A percentile compares a stretch with the other conserved stretches of the same genome.
Conservation (phyloP, 2,113 vertebrate genomes). For the Oncorhynchus tshawytscha region DNA sequence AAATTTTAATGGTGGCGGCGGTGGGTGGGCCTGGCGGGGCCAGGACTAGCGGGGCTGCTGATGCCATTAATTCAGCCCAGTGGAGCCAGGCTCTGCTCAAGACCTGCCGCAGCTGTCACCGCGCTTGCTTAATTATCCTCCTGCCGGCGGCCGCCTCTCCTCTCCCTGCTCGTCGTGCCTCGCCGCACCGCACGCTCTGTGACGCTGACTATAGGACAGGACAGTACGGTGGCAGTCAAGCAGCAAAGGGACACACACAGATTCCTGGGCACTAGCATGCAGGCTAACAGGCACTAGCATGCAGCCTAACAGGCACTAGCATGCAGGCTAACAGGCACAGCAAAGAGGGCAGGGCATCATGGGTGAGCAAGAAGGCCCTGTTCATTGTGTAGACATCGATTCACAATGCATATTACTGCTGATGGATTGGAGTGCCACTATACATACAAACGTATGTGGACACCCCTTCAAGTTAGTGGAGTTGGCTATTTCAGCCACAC, state of each 20-base stretch:
- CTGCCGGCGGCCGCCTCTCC: slow-evolving; percentile 63
- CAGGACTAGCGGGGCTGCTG: slow-evolving; percentile 74
- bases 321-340: slow-evolving; percentile 28
- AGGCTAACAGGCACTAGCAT: slow-evolving; percentile 14
- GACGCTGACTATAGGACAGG: slow-evolving; percentile 70
- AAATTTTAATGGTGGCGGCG: slow-evolving; percentile 55
- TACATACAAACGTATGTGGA: background rate
- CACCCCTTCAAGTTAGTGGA: too few species aligned
- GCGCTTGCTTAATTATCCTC: slow-evolving; percentile 91
- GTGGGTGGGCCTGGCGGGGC: too few species aligned
- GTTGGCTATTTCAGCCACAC: too few species aligned
- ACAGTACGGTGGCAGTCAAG: slow-evolving; percentile 75
- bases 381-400: background rate
- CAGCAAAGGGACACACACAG: slow-evolving; percentile 66
- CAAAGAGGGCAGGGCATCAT: slow-evolving; percentile 50
- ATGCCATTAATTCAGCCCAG: slow-evolving; percentile 92
- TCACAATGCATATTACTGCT: slow-evolving; percentile 28
- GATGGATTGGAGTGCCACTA: slow-evolving; percentile 20
- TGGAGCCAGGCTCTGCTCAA: slow-evolving; percentile 82
- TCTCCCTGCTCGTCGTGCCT: background rate
- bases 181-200: background rate
- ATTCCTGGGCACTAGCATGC: slow-evolving; percentile 59
- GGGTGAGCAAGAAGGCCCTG: slow-evolving; percentile 35
- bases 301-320: too few species aligned
- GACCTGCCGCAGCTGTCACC: slow-evolving; percentile 90